Base-by-base conservation (phyloP, 2,888 invertebrate species). In the Andrena hattorfiana region DNA sequence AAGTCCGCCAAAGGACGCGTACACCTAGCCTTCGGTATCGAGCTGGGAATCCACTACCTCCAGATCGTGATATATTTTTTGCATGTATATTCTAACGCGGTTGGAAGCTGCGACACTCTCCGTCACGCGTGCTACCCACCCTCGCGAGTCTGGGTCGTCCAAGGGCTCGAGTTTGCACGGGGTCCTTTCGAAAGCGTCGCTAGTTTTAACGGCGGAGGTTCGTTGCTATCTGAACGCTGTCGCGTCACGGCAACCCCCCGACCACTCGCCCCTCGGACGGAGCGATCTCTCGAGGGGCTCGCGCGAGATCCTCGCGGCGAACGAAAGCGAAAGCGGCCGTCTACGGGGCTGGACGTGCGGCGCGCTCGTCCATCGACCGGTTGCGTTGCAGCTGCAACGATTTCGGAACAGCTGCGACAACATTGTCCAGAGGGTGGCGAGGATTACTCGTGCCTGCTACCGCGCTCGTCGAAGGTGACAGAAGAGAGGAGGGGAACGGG, bases 41-140 rank as follows among this genome's bases (percentile, higher is more conserved):
- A 48, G 28, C 75, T 54, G 20, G 62, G 23, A 83, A 86, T 79
- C 84, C 64, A 75, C 87, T 87, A 87, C 88, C 86, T 87, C 87
- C 73, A 81, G 68, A 86, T 75, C 85, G 77, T 87, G 79, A 87
- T 87, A 88, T 88, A 87, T 87, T 71, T 84, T 88, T 87, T 84
- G 69, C 82, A 87, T 74, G 76, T 84, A 88, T 84, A 73, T 86
- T 88, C 67, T 81, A 88, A 75, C 62, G 28, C 48, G 64, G 20
- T 49, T n/a, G 49, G 35, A 73, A 66, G n/a, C 20, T 56, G 8
- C 68, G 16, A 63, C 6, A 62, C 49, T 63, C 20, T 28, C 26
- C 4, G 16, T 5, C 42, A 4, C 0, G 1, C 56, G 23, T 0
- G 2, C 13, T 8, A 54, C 28, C 2, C 30, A 23, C 2, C 49